phyloP scores from a whole-genome alignment of 2,113 vertebrate genomes.

The Lepus americanus region DNA sequence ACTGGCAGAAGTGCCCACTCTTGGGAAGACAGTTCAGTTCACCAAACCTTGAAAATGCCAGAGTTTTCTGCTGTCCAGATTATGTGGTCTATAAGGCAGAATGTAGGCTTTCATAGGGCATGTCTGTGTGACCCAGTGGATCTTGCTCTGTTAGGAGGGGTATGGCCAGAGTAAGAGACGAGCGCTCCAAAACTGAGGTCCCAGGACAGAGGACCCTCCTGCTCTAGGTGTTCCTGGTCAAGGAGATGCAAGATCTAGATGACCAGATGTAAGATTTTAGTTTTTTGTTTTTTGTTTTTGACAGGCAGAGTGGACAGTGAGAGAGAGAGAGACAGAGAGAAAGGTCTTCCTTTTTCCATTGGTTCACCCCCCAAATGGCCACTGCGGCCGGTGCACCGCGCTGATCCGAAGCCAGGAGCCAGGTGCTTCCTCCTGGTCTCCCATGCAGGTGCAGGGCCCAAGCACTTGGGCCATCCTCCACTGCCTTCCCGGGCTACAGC shows the following conservation, averaged over 20 bases:
- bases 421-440: too few relatives aligned
- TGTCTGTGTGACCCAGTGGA: neutral
- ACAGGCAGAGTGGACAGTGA: too few relatives aligned
- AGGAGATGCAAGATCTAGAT: neutral
- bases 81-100: neutral
- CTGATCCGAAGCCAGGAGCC: too few relatives aligned
- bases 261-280: too few relatives aligned
- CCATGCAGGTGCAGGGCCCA: too few relatives aligned
- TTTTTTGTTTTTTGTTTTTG: too few relatives aligned
- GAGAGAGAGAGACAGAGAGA: too few relatives aligned
- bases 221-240: neutral
- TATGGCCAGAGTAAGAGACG: neutral
- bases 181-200: neutral
- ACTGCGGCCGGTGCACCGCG: too few relatives aligned
- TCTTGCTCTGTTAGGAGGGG: neutral
- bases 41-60: neutral
- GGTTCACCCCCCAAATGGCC: too few relatives aligned
- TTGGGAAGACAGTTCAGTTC: neutral
- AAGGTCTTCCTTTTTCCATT: too few relatives aligned
- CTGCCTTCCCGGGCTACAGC: too few relatives aligned
- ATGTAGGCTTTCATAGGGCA: neutral
- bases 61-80: neutral
- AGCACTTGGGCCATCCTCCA: too few relatives aligned
- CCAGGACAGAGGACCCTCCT: neutral
- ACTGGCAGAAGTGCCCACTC: neutral